Percentiles rank a stretch among this genome's conserved stretches.
Evolutionary conservation across 37 sponge, comb jelly and placozoan genomes (phyloP).

Genomic region (Hexactinellida sp.): DNA sequence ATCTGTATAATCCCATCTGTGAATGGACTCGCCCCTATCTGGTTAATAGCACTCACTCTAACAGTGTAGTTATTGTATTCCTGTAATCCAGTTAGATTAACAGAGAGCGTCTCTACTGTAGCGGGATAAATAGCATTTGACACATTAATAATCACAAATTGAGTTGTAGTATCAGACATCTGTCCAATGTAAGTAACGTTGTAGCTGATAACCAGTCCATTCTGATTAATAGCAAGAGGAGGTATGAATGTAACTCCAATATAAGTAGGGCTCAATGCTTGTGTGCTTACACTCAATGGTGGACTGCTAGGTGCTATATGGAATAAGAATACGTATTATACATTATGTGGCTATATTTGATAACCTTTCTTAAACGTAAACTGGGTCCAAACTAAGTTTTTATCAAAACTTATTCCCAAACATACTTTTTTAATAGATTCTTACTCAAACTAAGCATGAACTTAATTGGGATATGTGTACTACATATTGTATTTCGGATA

Average conservation of each 20-base stretch:
- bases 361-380: neutral
- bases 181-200: neutral
- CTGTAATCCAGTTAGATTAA: slow-evolving; percentile 16
- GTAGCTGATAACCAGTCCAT: neutral
- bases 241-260: neutral
- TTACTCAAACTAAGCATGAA: neutral
- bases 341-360: neutral
- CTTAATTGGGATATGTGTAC: too few species aligned
- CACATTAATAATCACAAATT: neutral
- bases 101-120: neutral
- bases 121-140: neutral
- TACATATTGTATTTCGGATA: too few species aligned
- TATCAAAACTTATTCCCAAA: too few species aligned
- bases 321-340: neutral
- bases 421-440: too few species aligned
- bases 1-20: neutral
- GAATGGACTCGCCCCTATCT: neutral
- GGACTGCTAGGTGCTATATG: neutral
- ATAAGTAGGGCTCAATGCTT: neutral
- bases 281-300: neutral
- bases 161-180: neutral
- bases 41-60: neutral
- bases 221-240: neutral
- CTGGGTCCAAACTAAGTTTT: too few species aligned
- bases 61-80: neutral